Conservation (phyloP, 2,888 invertebrate species). For the Colostygia pectinataria region DNA sequence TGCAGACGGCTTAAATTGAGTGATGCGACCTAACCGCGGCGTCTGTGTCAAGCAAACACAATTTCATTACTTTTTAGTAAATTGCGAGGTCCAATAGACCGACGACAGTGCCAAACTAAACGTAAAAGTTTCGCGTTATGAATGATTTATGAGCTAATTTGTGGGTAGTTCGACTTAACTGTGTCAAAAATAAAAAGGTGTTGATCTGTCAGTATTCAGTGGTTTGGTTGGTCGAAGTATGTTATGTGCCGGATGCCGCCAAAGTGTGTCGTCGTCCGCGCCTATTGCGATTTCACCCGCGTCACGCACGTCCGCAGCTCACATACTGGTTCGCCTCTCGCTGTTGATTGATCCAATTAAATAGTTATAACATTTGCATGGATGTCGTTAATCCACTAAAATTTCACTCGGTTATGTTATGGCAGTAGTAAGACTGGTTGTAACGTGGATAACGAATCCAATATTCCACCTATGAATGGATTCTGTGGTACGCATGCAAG, state of each 20-base stretch:
- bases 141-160: not conserved
- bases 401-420: not conserved
- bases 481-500: too few species aligned
- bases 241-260: constrained; percentile 58
- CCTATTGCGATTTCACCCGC: constrained; percentile 69
- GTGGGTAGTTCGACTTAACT: constrained; percentile 14
- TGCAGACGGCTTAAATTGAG: constrained; percentile 37
- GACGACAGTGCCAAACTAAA: too few species aligned
- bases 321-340: constrained; percentile 55
- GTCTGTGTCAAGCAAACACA: constrained; percentile 49
- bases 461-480: too few species aligned
- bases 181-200: constrained; percentile 38
- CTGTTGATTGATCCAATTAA: constrained; percentile 60
- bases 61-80: constrained; percentile 49
- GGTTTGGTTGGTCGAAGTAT: constrained; percentile 38
- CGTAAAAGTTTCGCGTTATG: too few species aligned
- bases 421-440: too few species aligned
- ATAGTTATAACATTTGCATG: constrained; percentile 61
- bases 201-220: constrained; percentile 39
- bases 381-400: constrained; percentile 18
- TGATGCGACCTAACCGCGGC: constrained; percentile 27
- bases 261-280: constrained; percentile 67
- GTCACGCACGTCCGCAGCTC: constrained; percentile 72
- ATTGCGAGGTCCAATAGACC: constrained; percentile 48
- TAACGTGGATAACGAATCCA: too few species aligned